These are phyloP conservation scores for Danionella cerebrum DNA, from an alignment of 2,113 vertebrate species.

Conservation along the genomic window DNA sequence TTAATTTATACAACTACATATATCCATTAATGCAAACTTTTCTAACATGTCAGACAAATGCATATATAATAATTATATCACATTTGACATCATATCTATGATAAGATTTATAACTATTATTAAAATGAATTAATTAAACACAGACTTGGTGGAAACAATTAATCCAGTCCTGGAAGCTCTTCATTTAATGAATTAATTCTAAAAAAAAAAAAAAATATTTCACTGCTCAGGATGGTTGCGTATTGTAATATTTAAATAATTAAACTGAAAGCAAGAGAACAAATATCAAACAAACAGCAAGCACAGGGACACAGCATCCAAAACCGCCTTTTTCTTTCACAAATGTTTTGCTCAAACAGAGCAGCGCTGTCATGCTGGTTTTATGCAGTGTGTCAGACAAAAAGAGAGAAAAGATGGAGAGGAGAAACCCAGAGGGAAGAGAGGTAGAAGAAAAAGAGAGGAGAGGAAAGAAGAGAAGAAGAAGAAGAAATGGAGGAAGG, in stretches of 20 bases:
- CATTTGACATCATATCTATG: too few species aligned
- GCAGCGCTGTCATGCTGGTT: constrained; percentile 66
- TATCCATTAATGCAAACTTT: too few species aligned
- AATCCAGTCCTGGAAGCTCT: background rate
- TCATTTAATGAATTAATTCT: constrained; percentile 12
- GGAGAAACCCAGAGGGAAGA: constrained; percentile 58
- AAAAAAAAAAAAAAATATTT: too few species aligned
- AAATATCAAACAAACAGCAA: constrained; percentile 32
- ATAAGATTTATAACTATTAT: too few species aligned
- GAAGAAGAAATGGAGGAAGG: constrained; percentile 58
- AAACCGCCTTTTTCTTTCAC: constrained; percentile 58
- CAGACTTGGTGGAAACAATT: too few species aligned
- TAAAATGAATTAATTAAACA: too few species aligned
- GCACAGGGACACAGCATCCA: constrained; percentile 51
- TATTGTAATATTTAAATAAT: constrained; percentile 54
- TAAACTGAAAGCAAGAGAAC: constrained; percentile 47
- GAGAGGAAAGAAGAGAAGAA: constrained; percentile 31
- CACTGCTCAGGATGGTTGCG: constrained; percentile 52
- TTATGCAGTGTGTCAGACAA: constrained; percentile 61
- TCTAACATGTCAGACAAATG: too few species aligned
- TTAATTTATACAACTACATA: too few species aligned
- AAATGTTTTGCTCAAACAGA: constrained; percentile 67
- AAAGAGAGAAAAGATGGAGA: constrained; percentile 51
- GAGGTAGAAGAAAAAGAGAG: constrained; percentile 37
- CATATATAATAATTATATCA: too few species aligned